phyloP scores from a whole-genome alignment of 2,888 invertebrate genomes.

The Nymphalis polychloros region DNA sequence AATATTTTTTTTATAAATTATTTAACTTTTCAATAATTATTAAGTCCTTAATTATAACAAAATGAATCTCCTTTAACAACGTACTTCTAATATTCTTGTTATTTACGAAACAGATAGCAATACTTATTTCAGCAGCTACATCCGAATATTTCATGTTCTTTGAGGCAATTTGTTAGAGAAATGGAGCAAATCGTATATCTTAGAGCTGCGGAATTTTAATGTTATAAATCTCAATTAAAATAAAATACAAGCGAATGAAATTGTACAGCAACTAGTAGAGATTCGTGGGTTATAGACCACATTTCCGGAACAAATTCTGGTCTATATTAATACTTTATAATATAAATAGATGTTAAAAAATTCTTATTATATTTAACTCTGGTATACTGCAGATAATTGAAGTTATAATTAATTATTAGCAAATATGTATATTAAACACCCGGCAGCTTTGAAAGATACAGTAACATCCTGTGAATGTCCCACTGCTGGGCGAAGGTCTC shows the following conservation, averaged over 20 bases:
- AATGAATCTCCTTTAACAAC: conserved; percentile 7
- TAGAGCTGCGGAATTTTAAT: conserved; percentile 40
- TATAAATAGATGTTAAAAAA: too few species aligned
- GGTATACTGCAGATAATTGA: too few species aligned
- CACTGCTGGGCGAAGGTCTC: too few species aligned
- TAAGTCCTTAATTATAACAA: not conserved
- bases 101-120: conserved; percentile 59
- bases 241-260: conserved; percentile 8
- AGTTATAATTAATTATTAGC: too few species aligned
- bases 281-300: not conserved
- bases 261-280: not conserved
- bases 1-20: too few species aligned
- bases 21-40: too few species aligned
- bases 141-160: conserved; percentile 31
- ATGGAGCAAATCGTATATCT: conserved; percentile 49
- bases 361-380: too few species aligned
- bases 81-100: conserved; percentile 61
- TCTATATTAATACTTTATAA: too few species aligned
- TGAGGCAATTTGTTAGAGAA: conserved; percentile 34
- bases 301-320: too few species aligned
- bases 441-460: too few species aligned
- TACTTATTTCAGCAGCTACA: conserved; percentile 46
- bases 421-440: too few species aligned
- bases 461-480: too few species aligned
- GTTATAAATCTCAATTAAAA: conserved; percentile 21